Evolutionary conservation across 2,113 vertebrate species (phyloP), one percentile per base, ranked within the genome.

Genomic region (Tricholaema leucomelas): DNA sequence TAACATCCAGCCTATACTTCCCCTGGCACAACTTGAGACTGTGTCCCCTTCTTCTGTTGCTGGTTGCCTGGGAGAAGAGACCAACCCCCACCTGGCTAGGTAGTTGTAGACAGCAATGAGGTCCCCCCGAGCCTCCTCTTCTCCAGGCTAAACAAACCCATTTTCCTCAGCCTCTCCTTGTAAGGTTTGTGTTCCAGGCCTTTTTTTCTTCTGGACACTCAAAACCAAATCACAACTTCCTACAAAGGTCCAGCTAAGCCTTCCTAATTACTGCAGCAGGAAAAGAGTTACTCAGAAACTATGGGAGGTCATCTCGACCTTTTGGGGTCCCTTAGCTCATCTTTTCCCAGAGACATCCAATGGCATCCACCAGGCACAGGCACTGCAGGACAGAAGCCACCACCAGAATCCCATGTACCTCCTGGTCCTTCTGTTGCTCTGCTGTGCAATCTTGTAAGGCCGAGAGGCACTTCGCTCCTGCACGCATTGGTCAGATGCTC

Each of bases 401-500:
- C 46, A 36, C 59, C 38, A 48, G 38, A 66, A 48, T 10, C 10
- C 15, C 15, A 48, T 18, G 48, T 63, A 25, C 25, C 42, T 15
- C 15, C 35, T 35, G 18, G 10, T 48, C 38, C 14, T 12, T 56
- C 55, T 56, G 46, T 24, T 52, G 50, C 36, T 44, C 73, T 61
- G 10, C 25, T 80, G 27, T n/a, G 21, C 28, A 30, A 11, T 69
- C 56, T 50, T 13, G 21, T 16, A 66, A 66, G n/a, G 23, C 27
- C 48, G 50, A 74, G 21, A 42, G 35, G 31, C 46, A n/a, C 27
- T 52, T 6, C 11, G 36, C 17, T n/a, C 27, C 36, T 44, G 15
- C 27, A 52, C 35, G 15, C 0, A 0, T 30, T 66, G 36, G 20
- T 55, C n/a, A 38, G 16, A 48, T 25, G 10, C 31, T 30, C n/a